phyloP scores from a whole-genome alignment of 2,113 vertebrate genomes.

The Gavialis gangeticus region DNA sequence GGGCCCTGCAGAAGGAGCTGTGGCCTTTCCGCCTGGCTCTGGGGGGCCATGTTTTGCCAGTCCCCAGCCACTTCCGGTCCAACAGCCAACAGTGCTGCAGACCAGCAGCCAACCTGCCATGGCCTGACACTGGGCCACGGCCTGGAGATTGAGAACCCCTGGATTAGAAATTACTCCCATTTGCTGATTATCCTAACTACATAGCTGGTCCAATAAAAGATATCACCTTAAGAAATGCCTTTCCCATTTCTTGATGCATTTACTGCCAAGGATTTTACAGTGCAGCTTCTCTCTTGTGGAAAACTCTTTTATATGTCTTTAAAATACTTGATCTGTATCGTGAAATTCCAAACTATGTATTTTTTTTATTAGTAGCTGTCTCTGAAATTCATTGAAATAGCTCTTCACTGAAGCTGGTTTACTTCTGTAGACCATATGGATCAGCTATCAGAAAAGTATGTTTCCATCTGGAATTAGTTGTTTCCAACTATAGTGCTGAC shows the following conservation, averaged over 20 bases:
- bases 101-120: too few relatives aligned
- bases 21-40: too few relatives aligned
- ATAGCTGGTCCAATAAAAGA: not conserved
- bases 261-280: not conserved
- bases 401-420: not conserved
- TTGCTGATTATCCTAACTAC: too few relatives aligned
- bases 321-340: not conserved
- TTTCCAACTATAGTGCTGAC: not conserved
- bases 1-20: too few relatives aligned
- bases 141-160: too few relatives aligned
- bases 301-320: not conserved
- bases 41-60: too few relatives aligned
- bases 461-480: not conserved
- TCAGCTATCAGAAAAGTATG: rapidly evolving
- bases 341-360: not conserved
- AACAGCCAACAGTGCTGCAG: too few relatives aligned
- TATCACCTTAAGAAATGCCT: not conserved
- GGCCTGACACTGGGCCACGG: too few relatives aligned
- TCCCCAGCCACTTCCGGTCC: too few relatives aligned
- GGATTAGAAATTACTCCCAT: too few relatives aligned
- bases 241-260: not conserved
- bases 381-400: not conserved
- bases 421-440: not conserved
- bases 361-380: not conserved
- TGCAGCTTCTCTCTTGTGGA: not conserved